phyloP scores from a whole-genome alignment of 2,113 vertebrate genomes.

The Microcebus tavaratra region DNA sequence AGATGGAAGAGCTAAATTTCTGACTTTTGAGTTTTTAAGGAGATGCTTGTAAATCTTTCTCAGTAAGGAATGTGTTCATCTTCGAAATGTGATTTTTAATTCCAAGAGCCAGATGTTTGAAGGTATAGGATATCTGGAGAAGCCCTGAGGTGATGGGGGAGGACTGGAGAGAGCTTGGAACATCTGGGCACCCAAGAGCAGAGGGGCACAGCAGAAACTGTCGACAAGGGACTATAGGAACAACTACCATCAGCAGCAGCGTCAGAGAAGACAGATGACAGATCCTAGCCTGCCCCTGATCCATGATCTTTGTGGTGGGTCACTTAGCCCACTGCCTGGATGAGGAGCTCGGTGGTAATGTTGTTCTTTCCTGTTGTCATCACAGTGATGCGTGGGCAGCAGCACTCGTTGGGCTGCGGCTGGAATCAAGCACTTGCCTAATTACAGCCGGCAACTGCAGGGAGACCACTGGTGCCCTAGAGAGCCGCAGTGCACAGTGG shows the following conservation, averaged over 20 bases:
- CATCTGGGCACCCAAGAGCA: background rate
- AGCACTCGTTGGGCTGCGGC: rapidly evolving
- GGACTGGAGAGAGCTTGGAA: background rate
- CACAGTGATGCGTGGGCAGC: background rate
- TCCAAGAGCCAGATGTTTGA: background rate
- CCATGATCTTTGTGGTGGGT: background rate
- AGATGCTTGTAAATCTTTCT: background rate
- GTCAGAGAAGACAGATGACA: background rate
- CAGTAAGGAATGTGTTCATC: background rate
- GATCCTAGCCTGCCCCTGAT: background rate
- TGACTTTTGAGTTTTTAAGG: background rate
- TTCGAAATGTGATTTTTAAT: background rate
- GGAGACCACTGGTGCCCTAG: background rate
- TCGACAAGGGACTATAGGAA: background rate
- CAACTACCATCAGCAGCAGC: no score
- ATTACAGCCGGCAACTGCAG: background rate
- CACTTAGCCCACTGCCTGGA: background rate
- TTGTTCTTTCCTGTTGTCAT: background rate
- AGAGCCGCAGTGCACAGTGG: background rate
- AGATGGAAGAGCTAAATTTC: background rate
- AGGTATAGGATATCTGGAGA: background rate
- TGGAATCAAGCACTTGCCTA: background rate
- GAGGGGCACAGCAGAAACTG: background rate
- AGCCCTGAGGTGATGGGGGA: background rate
- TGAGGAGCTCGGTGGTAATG: background rate